A percentile compares a stretch with the other conserved stretches of the same genome.
Evolutionary conservation across 1,140 invertebrate species (phyloP).

Genomic region (Kradibia gibbosae): DNA sequence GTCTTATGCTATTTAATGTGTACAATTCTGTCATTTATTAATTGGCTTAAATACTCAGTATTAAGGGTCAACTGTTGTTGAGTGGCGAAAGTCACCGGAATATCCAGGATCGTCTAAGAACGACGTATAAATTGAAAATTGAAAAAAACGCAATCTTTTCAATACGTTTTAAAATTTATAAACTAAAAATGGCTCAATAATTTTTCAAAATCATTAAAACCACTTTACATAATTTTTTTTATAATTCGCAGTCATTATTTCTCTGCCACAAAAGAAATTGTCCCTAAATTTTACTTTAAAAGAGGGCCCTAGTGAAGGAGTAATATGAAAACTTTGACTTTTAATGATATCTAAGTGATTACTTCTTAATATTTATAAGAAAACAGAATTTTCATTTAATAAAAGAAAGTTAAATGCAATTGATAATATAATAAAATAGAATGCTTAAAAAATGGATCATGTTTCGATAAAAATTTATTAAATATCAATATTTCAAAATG

Average conservation of each 20-base stretch:
- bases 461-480: constrained; percentile 12
- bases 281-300: constrained; percentile 28
- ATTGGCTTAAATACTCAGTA: constrained; percentile 71
- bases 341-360: constrained; percentile 1
- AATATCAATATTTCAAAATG: constrained; percentile 37
- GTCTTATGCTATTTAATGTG: constrained; percentile 71
- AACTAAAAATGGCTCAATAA: constrained; percentile 47
- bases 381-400: constrained; percentile 16
- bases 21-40: constrained; percentile 70
- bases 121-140: constrained; percentile 55
- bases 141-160: constrained; percentile 41
- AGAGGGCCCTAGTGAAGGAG: constrained; percentile 5
- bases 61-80: constrained; percentile 69
- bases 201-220: constrained; percentile 32
- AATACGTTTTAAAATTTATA: constrained; percentile 45
- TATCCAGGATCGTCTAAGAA: constrained; percentile 53
- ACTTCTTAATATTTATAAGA: constrained; percentile 23
- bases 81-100: constrained; percentile 60
- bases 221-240: constrained; percentile 29
- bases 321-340: constrained; percentile 30
- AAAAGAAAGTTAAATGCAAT: constrained; percentile 4
- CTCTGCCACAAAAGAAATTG: constrained; percentile 34
- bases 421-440: constrained; percentile 3
- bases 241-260: constrained; percentile 22
- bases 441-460: constrained; percentile 1